Base-by-base conservation (phyloP, 2,797 vertebrate species). In the Microctenopoma steveboyesi region DNA sequence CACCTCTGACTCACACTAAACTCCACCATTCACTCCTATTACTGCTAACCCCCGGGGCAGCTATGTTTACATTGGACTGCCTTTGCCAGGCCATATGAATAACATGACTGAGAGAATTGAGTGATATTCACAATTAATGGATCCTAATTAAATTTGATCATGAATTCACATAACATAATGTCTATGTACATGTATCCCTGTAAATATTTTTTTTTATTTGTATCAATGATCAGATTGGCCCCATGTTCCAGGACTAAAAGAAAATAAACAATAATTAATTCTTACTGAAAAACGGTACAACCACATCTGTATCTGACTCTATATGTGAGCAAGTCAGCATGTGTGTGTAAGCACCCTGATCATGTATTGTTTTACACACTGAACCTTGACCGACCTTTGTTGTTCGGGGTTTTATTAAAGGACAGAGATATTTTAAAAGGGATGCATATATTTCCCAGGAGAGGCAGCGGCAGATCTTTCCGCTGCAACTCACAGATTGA, bases 1-100 rank as follows among this genome's bases (percentile, higher is more conserved):
- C 86, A 89, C 75, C 74, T 89, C 83, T 86, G 84, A 88, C 67
- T 86, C 79, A 64, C 72, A 64, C 66, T 78, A 73, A 86, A 86
- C 81, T 78, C 78, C 59, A 81, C 72, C 68, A 67, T 80, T 88
- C 81, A 76, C 78, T 87, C 72, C 74, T 64, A 87, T 89, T 88
- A 87, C 78, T 60, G 70, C 79, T 37, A 39, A 73, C 85, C 85
- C 79, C 64, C 50, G 3, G 82, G 90, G 85, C 83, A 39, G 64
- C 74, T 9, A 39, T 83, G 83, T 86, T 87, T 84, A 86, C 22
- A n/a, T 61, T 50, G 71, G 65, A 74, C 57, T 61, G 72, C 35
- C 58, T 50, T 49, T 48, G 45, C 18, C 43, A 45, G 61, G 57
- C 54, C 71, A 72, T 82, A 88, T 82, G 64, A 91, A 84, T 68